Conservation (phyloP, 2,797 vertebrate genomes). For the Muscicapa striata region DNA sequence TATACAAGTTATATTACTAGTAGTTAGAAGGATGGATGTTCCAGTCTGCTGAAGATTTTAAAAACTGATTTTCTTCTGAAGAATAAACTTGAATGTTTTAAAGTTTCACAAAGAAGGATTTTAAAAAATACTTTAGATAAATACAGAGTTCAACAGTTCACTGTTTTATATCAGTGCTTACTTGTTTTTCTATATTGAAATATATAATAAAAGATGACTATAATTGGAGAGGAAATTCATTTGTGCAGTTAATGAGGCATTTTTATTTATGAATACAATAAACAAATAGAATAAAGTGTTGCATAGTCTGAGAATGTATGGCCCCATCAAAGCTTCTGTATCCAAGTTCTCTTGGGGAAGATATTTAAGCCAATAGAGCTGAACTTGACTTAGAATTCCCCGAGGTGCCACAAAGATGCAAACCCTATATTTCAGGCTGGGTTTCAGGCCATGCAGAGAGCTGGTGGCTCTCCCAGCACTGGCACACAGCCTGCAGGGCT, state of each 20-base stretch:
- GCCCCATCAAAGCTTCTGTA: not conserved
- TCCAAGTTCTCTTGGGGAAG: not conserved
- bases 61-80: conserved; percentile 30
- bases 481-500: not conserved
- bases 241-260: conserved; percentile 6
- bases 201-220: conserved; percentile 1
- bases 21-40: conserved; percentile 24
- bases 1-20: conserved; percentile 19
- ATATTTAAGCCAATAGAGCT: not conserved
- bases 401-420: not conserved
- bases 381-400: not conserved
- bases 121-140: conserved; percentile 20
- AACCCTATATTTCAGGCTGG: not conserved
- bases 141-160: not conserved
- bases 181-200: not conserved
- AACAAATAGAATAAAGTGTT: not conserved
- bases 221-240: conserved; percentile 19
- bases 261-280: conserved; percentile 33
- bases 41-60: conserved; percentile 2
- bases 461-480: not conserved
- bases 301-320: accelerated
- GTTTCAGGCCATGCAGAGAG: not conserved
- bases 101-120: not conserved
- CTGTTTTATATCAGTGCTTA: not conserved
- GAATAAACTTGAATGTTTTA: conserved; percentile 1